Base-by-base conservation (phyloP, 2,888 invertebrate species). In the Leptinotarsa peninsularis region DNA sequence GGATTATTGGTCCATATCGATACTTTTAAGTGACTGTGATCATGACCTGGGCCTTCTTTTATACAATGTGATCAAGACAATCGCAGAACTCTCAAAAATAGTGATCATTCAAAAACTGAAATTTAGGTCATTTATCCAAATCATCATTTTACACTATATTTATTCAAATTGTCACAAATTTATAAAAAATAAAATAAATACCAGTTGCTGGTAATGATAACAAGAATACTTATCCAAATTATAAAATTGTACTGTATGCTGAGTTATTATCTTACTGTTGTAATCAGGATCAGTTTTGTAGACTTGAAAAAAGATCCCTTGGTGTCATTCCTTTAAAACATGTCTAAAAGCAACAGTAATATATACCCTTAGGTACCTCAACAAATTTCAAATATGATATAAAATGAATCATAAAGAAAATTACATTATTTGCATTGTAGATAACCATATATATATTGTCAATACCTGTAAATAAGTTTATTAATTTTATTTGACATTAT, bases 141-240 rank as follows among this genome's bases (percentile, higher is more conserved):
- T 54, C 54, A 54, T 18, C n/a, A 54, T 54, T 54, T 54, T 54
- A 54, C n/a, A 54, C 18, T 18, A 54, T 13, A 54, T 18, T 54
- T 54, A 58, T 60, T 23, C 27, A 7, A 60, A 23, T 60, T 60
- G 60, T 60, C 60, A 23, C 60, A 60, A 60, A 15, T 27, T 60
- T 5, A 13, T 60, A 27, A 23, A 4, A 60, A 60, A 27, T 60
- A 14, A 58, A 58, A 58, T 17, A 18, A 54, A 54, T 54, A n/a
- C 54, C 13, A 54, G 3, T 54, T 7, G 18, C 13, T 54, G 54
- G n/a, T 54, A 18, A 54, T 54, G n/a, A 18, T 54, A 54, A 43
- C 54, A 54, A 54, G n/a, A 54, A 54, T 54, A 7, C 5, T 54
- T 54, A 54, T 5, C 3, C 54, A 54, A n/a, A 54, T 54, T 54